Percentiles rank a stretch among this genome's conserved stretches.
phyloP scores from a whole-genome alignment of 2,888 invertebrate species.

The Morpho helenor region DNA sequence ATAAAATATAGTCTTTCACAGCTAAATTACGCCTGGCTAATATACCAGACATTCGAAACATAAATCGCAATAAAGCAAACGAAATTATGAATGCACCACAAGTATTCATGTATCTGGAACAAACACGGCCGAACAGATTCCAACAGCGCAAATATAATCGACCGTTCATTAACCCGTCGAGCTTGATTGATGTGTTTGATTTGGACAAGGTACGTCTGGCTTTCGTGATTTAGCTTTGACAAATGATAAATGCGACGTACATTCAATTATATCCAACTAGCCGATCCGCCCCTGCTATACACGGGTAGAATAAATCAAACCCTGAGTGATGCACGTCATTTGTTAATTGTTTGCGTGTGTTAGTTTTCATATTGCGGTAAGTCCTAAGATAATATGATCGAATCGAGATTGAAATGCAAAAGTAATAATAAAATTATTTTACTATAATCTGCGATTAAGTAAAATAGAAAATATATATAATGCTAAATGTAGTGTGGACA shows the following conservation, averaged over 20 bases:
- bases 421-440: too few species aligned
- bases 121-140: neutral
- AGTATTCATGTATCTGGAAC: neutral
- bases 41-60: neutral
- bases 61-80: constrained; percentile 2
- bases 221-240: constrained; percentile 5
- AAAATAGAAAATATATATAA: too few species aligned
- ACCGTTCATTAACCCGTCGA: constrained; percentile 6
- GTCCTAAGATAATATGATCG: too few species aligned
- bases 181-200: constrained; percentile 16
- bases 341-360: too few species aligned
- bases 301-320: too few species aligned
- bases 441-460: too few species aligned
- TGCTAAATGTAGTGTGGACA: too few species aligned
- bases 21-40: neutral
- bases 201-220: constrained; percentile 2
- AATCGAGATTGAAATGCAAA: too few species aligned
- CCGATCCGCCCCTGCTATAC: too few species aligned
- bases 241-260: constrained; percentile 1
- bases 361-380: too few species aligned
- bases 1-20: too few species aligned
- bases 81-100: neutral
- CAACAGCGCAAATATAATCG: constrained; percentile 4
- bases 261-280: neutral
- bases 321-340: too few species aligned